Conservation (phyloP, 2,888 invertebrate species). For the Brachynemurus nebulosus region DNA sequence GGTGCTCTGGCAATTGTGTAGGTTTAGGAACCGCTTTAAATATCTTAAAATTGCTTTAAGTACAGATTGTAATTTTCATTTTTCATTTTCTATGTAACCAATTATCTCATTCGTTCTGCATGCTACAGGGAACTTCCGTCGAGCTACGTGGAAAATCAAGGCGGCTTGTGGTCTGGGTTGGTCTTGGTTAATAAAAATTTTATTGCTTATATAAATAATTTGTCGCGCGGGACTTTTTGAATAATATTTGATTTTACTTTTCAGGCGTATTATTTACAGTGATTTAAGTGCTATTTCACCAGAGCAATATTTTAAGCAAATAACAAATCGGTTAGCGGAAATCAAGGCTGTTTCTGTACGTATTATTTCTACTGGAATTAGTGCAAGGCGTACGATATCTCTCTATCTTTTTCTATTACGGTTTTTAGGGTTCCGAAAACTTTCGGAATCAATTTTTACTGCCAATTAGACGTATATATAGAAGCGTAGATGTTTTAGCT, state of each 20-base stretch:
- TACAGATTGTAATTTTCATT: too few relatives aligned
- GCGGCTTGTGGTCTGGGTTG: constrained; percentile 21
- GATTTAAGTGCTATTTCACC: constrained; percentile 86
- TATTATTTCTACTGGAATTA: constrained; percentile 24
- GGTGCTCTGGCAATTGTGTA: too few relatives aligned
- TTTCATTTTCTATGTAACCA: too few relatives aligned
- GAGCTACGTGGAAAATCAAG: not conserved
- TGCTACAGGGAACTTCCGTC: constrained; percentile 7
- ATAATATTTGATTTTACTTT: constrained; percentile 22
- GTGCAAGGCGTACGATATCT: too few relatives aligned
- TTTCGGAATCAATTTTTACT: too few relatives aligned
- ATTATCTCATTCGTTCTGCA: constrained; percentile 6
- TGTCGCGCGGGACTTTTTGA: not conserved
- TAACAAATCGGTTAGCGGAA: constrained; percentile 74
- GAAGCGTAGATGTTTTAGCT: too few relatives aligned
- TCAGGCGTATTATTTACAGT: constrained; percentile 75
- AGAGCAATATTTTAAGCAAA: constrained; percentile 89
- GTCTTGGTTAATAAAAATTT: constrained; percentile 16
- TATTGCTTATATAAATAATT: constrained; percentile 1
- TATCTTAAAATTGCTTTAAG: too few relatives aligned
- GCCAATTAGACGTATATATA: too few relatives aligned
- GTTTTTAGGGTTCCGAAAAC: too few relatives aligned
- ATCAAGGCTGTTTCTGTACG: constrained; percentile 81
- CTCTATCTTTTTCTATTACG: too few relatives aligned
- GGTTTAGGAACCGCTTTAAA: too few relatives aligned